Percentiles rank a stretch among this genome's conserved stretches.
phyloP scores from a whole-genome alignment of 1,140 invertebrate species.

The Saxidomus purpurata region DNA sequence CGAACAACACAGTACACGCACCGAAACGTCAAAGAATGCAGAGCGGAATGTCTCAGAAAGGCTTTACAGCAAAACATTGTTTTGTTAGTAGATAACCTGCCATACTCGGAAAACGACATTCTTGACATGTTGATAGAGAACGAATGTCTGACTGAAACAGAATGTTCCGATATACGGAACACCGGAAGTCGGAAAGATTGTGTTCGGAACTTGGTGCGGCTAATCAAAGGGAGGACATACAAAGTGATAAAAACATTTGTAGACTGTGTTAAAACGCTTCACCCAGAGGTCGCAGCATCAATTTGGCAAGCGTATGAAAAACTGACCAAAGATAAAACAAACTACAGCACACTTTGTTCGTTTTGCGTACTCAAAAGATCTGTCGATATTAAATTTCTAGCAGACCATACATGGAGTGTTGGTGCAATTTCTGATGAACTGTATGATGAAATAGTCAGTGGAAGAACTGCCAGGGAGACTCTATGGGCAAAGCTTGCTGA shows the following conservation, averaged over 20 bases:
- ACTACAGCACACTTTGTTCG: not conserved
- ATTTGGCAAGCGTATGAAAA: not conserved
- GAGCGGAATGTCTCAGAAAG: slow-evolving; percentile 6
- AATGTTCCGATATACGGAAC: slow-evolving; percentile 8
- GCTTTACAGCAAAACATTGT: slow-evolving; percentile 15
- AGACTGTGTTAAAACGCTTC: not conserved
- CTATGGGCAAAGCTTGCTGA: not conserved
- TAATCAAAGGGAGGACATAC: slow-evolving; percentile 22
- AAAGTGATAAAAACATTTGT: slow-evolving; percentile 21
- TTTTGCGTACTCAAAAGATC: slow-evolving; percentile 20
- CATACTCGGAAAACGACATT: slow-evolving; percentile 10
- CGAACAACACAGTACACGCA: not conserved
- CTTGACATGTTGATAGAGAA: not conserved
- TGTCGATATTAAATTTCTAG: slow-evolving; percentile 1
- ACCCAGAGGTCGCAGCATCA: not conserved
- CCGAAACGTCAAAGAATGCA: not conserved
- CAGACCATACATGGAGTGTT: not conserved
- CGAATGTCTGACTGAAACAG: slow-evolving; percentile 30
- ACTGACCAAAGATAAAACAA: not conserved
- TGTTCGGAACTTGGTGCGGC: slow-evolving; percentile 37
- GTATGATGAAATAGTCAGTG: slow-evolving; percentile 29
- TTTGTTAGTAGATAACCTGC: not conserved
- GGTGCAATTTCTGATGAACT: not conserved
- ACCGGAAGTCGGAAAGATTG: not conserved
- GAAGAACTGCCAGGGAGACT: not conserved